Evolutionary conservation across 1,140 invertebrate species (phyloP), one percentile per base, ranked within the genome.

Genomic region (Caenorhabditis remanei): DNA sequence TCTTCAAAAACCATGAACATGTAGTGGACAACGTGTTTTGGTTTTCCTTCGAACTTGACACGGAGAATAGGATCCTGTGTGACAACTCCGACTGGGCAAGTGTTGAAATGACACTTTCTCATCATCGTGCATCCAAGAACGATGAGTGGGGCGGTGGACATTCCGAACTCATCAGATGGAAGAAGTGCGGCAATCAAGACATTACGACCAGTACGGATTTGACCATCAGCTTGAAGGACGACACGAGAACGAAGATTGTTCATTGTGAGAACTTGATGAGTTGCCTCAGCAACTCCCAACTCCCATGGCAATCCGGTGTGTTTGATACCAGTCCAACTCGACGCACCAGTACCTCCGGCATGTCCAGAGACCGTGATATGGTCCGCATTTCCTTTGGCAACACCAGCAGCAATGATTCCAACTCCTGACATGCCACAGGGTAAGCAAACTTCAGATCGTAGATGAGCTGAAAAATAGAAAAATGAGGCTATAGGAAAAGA

Each of bases 101-200:
- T 99, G 93, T 99, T 99, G 85, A 99, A 94, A 93, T 99, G 98
- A 93, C 98, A 99, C 93, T 99, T 99, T 83, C 98, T 94, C 98
- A 99, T 99, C 98, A 99, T 99, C 8, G 97, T 99, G 92, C 98
- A 99, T 13, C 98, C 95, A 93, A 99, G 95, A 0, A 96, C 97
- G 93, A 99, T 99, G 58, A 99, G 94, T 0, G 98, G 98, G 7
- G 98, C 98, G 16, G 98, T 99, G 92, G 97, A 98, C 90, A 91
- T 91, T 93, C 98, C 98, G 94, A 99, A 97, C 94, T 99, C 98
- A 94, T 99, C 98, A 13, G 98, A 98, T 63, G 98, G 98, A 5
- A 99, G 94, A 65, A 99, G 92, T 7, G 97, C 97, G 19, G 97
- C 98, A 46, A 99, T 96, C 82, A 99, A 95, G n/a, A 99, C 96